phyloP scores from a whole-genome alignment of 2,113 vertebrate genomes.

The Meles meles region DNA sequence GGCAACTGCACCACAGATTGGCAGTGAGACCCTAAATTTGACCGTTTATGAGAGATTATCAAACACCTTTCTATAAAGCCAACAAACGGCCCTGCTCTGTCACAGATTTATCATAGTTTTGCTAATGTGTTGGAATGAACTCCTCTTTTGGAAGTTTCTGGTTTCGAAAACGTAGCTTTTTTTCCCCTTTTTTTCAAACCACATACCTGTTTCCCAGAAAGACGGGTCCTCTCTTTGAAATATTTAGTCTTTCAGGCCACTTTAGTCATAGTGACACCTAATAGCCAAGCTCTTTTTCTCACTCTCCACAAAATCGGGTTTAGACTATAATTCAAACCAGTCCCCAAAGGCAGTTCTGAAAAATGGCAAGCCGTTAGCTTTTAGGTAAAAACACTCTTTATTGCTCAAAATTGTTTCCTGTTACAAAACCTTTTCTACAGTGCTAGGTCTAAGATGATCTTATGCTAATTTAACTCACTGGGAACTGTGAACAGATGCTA shows the following conservation, averaged over 20 bases:
- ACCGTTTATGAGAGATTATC: constrained; percentile 34
- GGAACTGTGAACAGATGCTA: constrained; percentile 74
- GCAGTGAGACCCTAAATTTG: constrained; percentile 37
- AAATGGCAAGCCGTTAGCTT: constrained; percentile 72
- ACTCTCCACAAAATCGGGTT: constrained; percentile 61
- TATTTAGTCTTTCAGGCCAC: constrained; percentile 61
- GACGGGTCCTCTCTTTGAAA: constrained; percentile 44
- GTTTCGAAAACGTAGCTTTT: neutral
- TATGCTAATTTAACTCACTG: constrained; percentile 72
- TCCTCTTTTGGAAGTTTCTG: neutral
- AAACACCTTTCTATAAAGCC: constrained; percentile 2
- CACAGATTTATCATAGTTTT: neutral
- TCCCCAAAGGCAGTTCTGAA: constrained; percentile 74
- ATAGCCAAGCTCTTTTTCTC: constrained; percentile 67
- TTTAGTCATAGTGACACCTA: constrained; percentile 71
- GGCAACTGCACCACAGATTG: constrained; percentile 53
- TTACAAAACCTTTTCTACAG: constrained; percentile 53
- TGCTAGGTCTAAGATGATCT: constrained; percentile 52
- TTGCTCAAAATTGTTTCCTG: constrained; percentile 70
- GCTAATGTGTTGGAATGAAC: neutral
- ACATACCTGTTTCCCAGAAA: constrained; percentile 43
- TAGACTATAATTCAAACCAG: constrained; percentile 72
- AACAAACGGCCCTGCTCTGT: neutral
- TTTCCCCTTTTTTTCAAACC: neutral
- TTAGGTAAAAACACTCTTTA: constrained; percentile 71